Evolutionary conservation across 2,113 vertebrate species (phyloP), one percentile per base, ranked within the genome.

Genomic region (Corythornis vintsioides): DNA sequence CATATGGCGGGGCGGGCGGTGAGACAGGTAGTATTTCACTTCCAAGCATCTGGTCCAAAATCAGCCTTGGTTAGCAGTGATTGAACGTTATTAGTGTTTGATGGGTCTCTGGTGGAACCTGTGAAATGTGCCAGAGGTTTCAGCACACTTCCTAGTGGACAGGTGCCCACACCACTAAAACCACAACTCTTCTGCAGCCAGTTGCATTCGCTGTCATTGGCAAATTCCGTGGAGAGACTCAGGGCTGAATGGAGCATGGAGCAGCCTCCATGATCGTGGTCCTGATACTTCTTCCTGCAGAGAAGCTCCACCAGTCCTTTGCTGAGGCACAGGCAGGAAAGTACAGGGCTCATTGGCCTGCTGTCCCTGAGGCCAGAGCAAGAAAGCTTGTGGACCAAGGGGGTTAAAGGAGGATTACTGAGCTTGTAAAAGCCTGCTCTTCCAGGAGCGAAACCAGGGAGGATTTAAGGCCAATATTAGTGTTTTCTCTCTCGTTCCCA

Each of bases 131-230:
- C 52, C 0, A 3, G 94, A 92, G 96, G 96, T 95, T 96, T 96
- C 94, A 84, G 50, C 5, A 1, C 77, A 72, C 86, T 94, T 96
- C 92, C 93, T 94, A 53, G 92, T 94, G 96, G 96, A 86, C 76
- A 88, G 90, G 83, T 92, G 93, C 94, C 96, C 94, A 93, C 26
- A 92, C 96, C 96, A 90, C 96, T 75, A 24, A 96, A 95, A 92
- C 96, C 96, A 90, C 94, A 90, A 66, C 83, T 84, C 77, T 61
- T 75, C 57, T 86, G 88, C 76, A 90, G 63, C 88, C 67, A 4
- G 1, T 20, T 86, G 11, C 45, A 40, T 38, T 91, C 2, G 1
- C 45, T 80, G 10, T 43, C 40, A 11, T 43, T 91, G 86, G 72
- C 69, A 86, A 3, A 35, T 69, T 80, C 72, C 45, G 48, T 15